Base-by-base conservation (phyloP, 2,797 vertebrate genomes). In the Sciurus carolinensis region DNA sequence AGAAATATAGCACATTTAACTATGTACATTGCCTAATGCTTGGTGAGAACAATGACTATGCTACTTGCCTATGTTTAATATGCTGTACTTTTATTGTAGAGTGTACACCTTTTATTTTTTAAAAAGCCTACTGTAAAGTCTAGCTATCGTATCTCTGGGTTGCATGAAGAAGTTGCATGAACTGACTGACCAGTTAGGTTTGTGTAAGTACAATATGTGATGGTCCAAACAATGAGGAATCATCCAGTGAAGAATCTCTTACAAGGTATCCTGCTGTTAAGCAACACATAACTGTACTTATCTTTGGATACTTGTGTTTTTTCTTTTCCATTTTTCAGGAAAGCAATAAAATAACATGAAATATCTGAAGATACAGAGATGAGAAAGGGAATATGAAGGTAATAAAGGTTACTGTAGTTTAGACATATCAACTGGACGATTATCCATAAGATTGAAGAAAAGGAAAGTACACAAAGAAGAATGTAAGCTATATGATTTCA, bases 271-370 rank as follows among this genome's bases (percentile, higher is more conserved):
- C 20, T 26, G 28, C 7, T 39, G 24, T 33, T 59, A 77, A 69
- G 59, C 5, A 28, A 52, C 44, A 11, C 6, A 12, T 62, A 47
- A 87, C 64, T 57, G 13, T 62, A 18, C 54, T 94, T 95, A 91
- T 57, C 67, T 42, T 85, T 17, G 0, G 64, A 33, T 82, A 71
- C 17, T 28, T 72, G 52, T 3, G 5, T 30, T 91, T 39, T 54
- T n/a, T 36, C 76, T 75, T 50, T 75, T 36, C 30, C 57, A 13
- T n/a, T 73, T 73, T 30, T 28, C 73, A 87, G 84, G 67, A 39
- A 96, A 95, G 20, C 62, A 90, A 82, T n/a, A 81, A 86, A 91
- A 66, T 71, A 90, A 82, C n/a, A 52, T 91, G 30, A 88, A 86
- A 30, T 79, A 89, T 12, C 69, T 87, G 36, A 80, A 83, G 26